Base-by-base conservation (phyloP, 2,888 invertebrate genomes). In the Eupeodes luniger region DNA sequence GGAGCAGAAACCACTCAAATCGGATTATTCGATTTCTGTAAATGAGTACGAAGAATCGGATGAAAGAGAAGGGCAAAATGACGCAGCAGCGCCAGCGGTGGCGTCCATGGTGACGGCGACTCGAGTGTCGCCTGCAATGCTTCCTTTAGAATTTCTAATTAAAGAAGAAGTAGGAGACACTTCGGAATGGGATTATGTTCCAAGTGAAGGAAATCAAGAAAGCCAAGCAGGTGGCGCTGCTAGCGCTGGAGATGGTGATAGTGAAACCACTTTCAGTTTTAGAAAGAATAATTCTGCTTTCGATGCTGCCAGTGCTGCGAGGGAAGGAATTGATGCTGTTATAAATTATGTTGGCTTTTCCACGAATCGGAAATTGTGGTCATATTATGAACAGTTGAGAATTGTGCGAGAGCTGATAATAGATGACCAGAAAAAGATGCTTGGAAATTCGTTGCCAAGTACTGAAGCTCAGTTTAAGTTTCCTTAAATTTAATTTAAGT, bases 271-370 rank as follows among this genome's bases (percentile, higher is more conserved):
- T 3, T 55, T 1, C 40, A 40, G 40, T 40, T 40, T 5, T 9
- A 40, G 40, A 47, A 57, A 4, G n/a, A 72, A 78, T 14, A 51
- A 49, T n/a, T 4, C 44, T 6, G 67, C 14, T n/a, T 10, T 79
- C 0, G 59, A 79, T 11, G 61, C 79, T 2, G 83, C 83, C 14
- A 44, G 55, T 9, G 61, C 74, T 1, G 83, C 83, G 10, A 40
- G 61, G 19, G 53, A 79, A 0, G 83, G 83, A 47, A 84, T 84
- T 53, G 83, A 84, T 47, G 83, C 79, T 2, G 74, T 84, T 12
- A 74, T 84, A 14, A 84, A 79, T 47, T 84, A 75, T 47, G 62
- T 84, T 4, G 83, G 83, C 19, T 69, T 19, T 47, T 47, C 83
- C 7, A 49, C 83, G 12, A 84, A 79, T 62, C 67, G 83, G 11